Evolutionary conservation across 2,888 invertebrate species (phyloP), one percentile per base, ranked within the genome.

Genomic region (Minunthozetes semirufus): DNA sequence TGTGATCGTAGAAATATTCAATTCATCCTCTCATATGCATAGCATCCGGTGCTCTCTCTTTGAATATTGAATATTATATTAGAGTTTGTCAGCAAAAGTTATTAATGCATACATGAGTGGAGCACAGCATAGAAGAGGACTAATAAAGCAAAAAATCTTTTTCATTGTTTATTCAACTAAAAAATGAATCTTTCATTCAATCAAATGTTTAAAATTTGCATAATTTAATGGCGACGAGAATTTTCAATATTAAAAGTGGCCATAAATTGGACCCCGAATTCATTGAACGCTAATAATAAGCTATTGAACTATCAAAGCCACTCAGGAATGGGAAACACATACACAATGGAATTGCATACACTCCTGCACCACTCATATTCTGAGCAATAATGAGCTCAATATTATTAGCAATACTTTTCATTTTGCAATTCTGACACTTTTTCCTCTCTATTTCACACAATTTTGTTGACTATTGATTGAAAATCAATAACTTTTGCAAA

Each of bases 131-230:
- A 8, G 19, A 22, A 25, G 22, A 56, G 22, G 17, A 22, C 11
- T 56, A 19, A 50, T 19, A 50, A 19, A 50, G 19, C 33, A 61
- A 61, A 61, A 50, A 50, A 50, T 50, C 19, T 27, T 61, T 59
- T 63, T 63, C 17, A 63, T 63, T 63, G 63, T 63, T 63, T 63
- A 63, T 19, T 63, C 63, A 63, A 63, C 63, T 63, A 63, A 63
- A 63, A 63, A 63, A 63, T 63, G 63, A 38, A 38, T 29, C 63
- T 33, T 56, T 56, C 56, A 56, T 6, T 50, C 61, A 61, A 61
- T 53, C 53, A 53, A 42, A 59, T 63, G 63, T 38, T 56, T 17
- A 63, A 63, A 63, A 63, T 63, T 63, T 63, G n/a, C 63, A 63
- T n/a, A 19, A 63, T 63, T 33, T 63, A 29, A 56, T 56, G 22